phyloP scores from a whole-genome alignment of 2,797 vertebrate species.

The Lacerta viridis region DNA sequence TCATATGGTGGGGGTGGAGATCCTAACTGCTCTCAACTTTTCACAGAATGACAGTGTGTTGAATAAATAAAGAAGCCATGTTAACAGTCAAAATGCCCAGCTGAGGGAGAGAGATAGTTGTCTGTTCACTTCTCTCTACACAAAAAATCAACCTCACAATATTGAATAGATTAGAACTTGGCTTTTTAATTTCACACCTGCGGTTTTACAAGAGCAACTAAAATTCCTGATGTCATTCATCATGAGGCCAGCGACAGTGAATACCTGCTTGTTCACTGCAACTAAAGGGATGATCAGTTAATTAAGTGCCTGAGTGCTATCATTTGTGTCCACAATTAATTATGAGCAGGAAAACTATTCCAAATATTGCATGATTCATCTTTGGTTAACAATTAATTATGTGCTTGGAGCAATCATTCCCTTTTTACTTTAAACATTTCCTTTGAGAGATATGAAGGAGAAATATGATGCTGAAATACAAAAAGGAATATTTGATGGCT shows the following conservation, averaged over 20 bases:
- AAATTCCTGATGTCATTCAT: constrained; percentile 56
- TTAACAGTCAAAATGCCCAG: constrained; percentile 57
- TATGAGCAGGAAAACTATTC: constrained; percentile 16
- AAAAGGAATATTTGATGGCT: constrained; percentile 16
- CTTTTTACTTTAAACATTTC: constrained; percentile 10
- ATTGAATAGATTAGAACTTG: constrained; percentile 51
- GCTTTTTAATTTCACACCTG: constrained; percentile 66
- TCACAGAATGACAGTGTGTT: constrained; percentile 56
- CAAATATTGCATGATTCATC: constrained; percentile 16
- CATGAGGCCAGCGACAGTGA: background rate
- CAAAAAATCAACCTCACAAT: constrained; percentile 37
- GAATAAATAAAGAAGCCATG: constrained; percentile 52
- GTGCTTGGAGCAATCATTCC: constrained; percentile 25
- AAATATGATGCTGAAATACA: constrained; percentile 4
- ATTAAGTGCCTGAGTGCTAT: constrained; percentile 43
- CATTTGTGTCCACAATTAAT: constrained; percentile 40
- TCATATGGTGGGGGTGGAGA: constrained; percentile 49
- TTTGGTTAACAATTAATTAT: background rate
- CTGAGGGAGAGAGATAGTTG: constrained; percentile 45
- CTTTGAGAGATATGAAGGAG: background rate
- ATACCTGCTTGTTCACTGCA: background rate
- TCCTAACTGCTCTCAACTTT: constrained; percentile 28
- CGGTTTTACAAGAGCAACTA: constrained; percentile 40
- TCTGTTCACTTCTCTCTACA: constrained; percentile 46
- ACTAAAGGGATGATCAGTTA: constrained; percentile 39